A percentile compares a stretch with the other conserved stretches of the same genome.
phyloP scores from a whole-genome alignment of 2,797 vertebrate genomes.

The Moxostoma hubbsi region DNA sequence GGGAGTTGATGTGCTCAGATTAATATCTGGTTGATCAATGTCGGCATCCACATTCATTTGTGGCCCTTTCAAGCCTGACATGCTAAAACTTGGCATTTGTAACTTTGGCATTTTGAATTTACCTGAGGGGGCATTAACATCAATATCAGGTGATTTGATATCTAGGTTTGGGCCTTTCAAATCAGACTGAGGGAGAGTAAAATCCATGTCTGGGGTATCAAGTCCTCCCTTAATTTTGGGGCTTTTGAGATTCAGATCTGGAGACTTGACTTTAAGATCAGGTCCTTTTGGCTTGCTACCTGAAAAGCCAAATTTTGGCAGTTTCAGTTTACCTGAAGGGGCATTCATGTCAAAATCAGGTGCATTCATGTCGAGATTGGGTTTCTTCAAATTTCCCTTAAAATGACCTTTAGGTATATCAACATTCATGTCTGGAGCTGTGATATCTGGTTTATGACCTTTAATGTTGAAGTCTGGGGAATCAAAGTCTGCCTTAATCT shows the following conservation, averaged over 20 bases:
- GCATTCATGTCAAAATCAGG: conserved; percentile 46
- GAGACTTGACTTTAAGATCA: conserved; percentile 48
- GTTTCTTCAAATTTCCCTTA: conserved; percentile 22
- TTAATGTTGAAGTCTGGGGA: conserved; percentile 47
- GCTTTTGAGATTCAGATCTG: conserved; percentile 18
- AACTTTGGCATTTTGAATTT: conserved; percentile 61
- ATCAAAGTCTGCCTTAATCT: conserved; percentile 61
- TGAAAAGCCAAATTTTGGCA: conserved; percentile 37
- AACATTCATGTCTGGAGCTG: conserved; percentile 34
- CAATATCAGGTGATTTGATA: conserved; percentile 46
- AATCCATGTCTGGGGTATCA: conserved; percentile 46
- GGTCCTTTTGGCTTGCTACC: conserved; percentile 51
- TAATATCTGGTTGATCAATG: conserved; percentile 44
- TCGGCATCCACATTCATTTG: conserved; percentile 47
- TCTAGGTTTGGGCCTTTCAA: conserved; percentile 55
- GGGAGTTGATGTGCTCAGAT: conserved; percentile 39
- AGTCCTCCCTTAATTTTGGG: conserved; percentile 51
- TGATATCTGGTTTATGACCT: conserved; percentile 18
- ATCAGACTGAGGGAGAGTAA: conserved; percentile 23
- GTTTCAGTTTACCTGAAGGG: conserved; percentile 39
- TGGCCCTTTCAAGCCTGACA: conserved; percentile 53
- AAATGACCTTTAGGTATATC: conserved; percentile 29
- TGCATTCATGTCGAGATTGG: conserved; percentile 16
- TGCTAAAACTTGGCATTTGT: conserved; percentile 54
- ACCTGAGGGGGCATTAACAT: conserved; percentile 4